These are phyloP conservation scores for Hylia prasina DNA, from an alignment of 2,113 vertebrate genomes.

Conservation along the genomic window DNA sequence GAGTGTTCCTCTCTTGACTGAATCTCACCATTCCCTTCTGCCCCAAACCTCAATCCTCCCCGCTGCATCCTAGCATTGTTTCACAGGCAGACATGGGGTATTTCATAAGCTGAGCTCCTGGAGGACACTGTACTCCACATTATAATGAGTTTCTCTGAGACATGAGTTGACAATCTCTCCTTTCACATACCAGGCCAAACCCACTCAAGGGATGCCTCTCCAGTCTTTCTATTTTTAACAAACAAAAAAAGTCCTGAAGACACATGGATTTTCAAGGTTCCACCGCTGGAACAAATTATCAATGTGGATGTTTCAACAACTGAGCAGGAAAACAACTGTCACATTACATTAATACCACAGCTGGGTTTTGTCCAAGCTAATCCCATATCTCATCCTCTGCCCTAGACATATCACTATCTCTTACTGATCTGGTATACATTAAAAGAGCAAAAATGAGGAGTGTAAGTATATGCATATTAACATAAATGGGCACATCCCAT, in stretches of 20 bases:
- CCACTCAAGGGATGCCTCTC: constrained; percentile 68
- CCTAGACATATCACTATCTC: background rate
- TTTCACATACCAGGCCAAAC: constrained; percentile 63
- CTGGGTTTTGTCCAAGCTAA: background rate
- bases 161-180: constrained; percentile 42
- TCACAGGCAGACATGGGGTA: background rate
- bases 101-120: background rate
- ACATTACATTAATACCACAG: constrained; percentile 16
- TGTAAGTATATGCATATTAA: background rate
- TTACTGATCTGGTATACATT: background rate
- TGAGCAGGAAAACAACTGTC: constrained; percentile 48
- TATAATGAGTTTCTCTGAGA: background rate
- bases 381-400: background rate
- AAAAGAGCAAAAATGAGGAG: background rate
- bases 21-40: background rate
- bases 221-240: constrained; percentile 74
- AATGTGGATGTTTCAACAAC: constrained; percentile 37
- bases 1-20: background rate
- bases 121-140: background rate
- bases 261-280: constrained; percentile 29
- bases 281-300: constrained; percentile 23
- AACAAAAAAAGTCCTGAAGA: constrained; percentile 9
- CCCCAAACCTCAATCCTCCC: background rate
- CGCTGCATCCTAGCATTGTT: background rate
- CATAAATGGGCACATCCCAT: background rate